These are phyloP conservation scores for Copidosoma aretas DNA, from an alignment of 2,888 invertebrate genomes.

Conservation along the genomic window DNA sequence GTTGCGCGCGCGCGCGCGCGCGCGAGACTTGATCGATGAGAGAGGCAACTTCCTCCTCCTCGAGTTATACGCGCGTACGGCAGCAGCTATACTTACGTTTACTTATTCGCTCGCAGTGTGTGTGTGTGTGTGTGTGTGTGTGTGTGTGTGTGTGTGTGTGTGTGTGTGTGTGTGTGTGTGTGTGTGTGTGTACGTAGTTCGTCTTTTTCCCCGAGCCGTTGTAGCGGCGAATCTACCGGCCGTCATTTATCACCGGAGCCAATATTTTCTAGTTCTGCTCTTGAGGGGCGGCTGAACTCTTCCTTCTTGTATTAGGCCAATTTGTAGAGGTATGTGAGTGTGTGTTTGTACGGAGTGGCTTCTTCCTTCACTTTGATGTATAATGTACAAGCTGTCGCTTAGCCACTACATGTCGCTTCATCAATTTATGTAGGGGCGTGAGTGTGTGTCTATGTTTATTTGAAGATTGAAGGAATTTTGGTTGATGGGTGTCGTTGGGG, in stretches of 20 bases:
- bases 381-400: not conserved
- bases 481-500: not conserved
- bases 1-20: slow-evolving; percentile 20
- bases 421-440: not conserved
- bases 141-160: not conserved
- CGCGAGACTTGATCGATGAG: slow-evolving; percentile 33
- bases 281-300: not conserved
- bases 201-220: not conserved
- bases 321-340: not conserved
- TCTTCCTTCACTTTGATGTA: too few species aligned
- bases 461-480: not conserved
- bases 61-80: not conserved
- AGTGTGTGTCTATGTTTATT: not conserved
- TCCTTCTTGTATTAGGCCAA: too few species aligned
- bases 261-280: slow-evolving; percentile 32
- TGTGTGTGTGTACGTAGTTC: not conserved
- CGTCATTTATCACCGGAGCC: slow-evolving; percentile 34
- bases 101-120: too few species aligned
- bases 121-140: not conserved
- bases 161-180: not conserved
- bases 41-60: slow-evolving; percentile 27
- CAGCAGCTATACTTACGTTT: too few species aligned
- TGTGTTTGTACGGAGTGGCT: not conserved
- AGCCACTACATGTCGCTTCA: not conserved
- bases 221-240: not conserved